phyloP scores from a whole-genome alignment of 2,888 invertebrate species.

The Phymatocera aterrima region DNA sequence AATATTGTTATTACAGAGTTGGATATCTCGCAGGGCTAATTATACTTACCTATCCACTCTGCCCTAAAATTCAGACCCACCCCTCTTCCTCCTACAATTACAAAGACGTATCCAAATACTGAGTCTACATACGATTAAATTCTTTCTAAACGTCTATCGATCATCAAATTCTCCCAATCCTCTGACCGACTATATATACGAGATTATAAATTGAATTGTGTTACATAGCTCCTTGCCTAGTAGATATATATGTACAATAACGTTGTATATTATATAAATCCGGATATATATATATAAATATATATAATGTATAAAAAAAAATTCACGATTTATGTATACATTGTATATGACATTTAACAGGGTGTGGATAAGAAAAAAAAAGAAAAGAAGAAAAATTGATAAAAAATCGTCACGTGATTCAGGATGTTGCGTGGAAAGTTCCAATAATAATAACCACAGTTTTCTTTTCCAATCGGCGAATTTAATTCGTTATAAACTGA shows the following conservation, averaged over 20 bases:
- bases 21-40: conserved; percentile 51
- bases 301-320: conserved; percentile 4
- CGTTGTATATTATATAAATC: conserved; percentile 48
- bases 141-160: background rate
- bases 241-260: conserved; percentile 58
- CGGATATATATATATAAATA: background rate
- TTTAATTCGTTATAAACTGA: background rate
- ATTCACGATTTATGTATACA: background rate
- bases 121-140: background rate
- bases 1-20: conserved; percentile 59
- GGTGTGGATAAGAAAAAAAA: conserved; percentile 9
- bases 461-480: background rate
- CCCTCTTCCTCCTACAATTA: background rate
- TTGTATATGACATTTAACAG: conserved; percentile 14
- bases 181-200: too few relatives aligned
- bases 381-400: background rate
- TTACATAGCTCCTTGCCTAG: conserved; percentile 61
- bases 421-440: background rate
- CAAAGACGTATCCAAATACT: background rate
- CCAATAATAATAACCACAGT: background rate
- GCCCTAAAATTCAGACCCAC: background rate
- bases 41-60: conserved; percentile 47
- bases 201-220: too few relatives aligned
- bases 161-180: background rate
- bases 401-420: background rate